These are phyloP conservation scores for Scalopus aquaticus DNA, from an alignment of 2,113 vertebrate species.

Conservation along the genomic window DNA sequence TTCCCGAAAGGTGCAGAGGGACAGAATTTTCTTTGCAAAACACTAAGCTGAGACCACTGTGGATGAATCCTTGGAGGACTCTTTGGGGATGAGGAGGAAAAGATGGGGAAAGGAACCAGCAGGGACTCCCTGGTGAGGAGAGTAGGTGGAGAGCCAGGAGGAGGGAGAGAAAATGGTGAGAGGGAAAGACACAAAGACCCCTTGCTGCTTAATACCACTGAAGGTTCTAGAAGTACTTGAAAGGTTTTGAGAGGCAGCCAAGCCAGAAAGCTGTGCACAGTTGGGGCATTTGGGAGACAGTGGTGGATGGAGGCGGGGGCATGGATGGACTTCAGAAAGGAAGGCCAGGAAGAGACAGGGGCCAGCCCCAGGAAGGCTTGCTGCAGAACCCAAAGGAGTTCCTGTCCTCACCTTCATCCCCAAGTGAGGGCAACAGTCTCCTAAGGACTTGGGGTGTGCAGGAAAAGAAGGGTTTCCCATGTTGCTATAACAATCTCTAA, in stretches of 20 bases:
- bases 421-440: not conserved
- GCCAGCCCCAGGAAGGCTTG: not conserved
- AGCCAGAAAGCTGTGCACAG: not conserved
- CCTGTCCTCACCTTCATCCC: not conserved
- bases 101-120: not conserved
- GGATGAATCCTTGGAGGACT: slow-evolving; percentile 36
- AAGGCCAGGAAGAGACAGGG: not conserved
- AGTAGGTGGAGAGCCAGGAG: not conserved
- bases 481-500: slow-evolving; percentile 15
- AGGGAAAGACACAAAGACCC: not conserved
- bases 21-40: slow-evolving; percentile 32
- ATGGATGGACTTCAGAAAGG: not conserved
- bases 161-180: not conserved
- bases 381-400: not conserved
- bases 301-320: fast-evolving
- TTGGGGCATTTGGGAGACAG: too few species aligned
- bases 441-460: not conserved
- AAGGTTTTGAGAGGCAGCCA: not conserved
- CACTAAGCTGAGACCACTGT: slow-evolving; percentile 29
- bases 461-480: fast-evolving
- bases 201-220: not conserved
- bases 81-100: slow-evolving; percentile 13
- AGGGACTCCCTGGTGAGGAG: not conserved
- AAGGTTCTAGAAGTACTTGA: not conserved
- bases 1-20: slow-evolving; percentile 67